Conservation (phyloP, 2,797 vertebrate species). For the Acipenser ruthenus region DNA sequence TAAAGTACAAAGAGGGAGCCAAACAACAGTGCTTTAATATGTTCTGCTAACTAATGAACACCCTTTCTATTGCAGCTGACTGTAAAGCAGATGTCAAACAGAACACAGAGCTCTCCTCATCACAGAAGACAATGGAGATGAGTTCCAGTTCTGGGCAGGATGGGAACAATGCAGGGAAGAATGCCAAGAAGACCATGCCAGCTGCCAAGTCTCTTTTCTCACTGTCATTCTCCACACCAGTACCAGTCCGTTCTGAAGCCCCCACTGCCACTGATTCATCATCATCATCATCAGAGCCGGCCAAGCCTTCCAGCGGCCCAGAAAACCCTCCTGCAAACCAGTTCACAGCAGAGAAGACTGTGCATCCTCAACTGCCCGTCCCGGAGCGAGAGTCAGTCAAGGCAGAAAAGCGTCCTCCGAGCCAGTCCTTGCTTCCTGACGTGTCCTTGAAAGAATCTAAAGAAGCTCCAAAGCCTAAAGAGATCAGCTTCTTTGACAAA, state of each 20-base stretch:
- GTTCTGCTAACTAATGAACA: constrained; percentile 3
- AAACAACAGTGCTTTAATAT: neutral
- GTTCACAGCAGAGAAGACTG: constrained; percentile 31
- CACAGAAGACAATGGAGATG: constrained; percentile 36
- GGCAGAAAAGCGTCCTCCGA: neutral
- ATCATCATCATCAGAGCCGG: neutral
- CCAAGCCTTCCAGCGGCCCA: constrained; percentile 32
- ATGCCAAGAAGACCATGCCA: constrained; percentile 39
- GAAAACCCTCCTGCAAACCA: constrained; percentile 12
- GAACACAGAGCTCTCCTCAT: constrained; percentile 46
- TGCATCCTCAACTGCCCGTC: constrained; percentile 25
- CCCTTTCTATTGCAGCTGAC: constrained; percentile 29
- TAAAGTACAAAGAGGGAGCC: neutral
- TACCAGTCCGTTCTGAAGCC: constrained; percentile 50
- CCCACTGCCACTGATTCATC: constrained; percentile 32
- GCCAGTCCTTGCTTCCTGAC: too few relatives aligned
- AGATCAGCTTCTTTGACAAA: constrained; percentile 54
- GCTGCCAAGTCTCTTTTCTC: constrained; percentile 47
- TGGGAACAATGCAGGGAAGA: constrained; percentile 30
- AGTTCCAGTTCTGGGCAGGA: constrained; percentile 29
- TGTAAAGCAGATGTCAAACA: constrained; percentile 30
- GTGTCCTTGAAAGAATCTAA: too few relatives aligned
- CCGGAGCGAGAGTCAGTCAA: neutral
- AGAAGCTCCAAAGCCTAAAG: constrained; percentile 26
- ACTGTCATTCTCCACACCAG: constrained; percentile 48